Evolutionary conservation across 2,888 invertebrate genomes (phyloP), one percentile per base, ranked within the genome.

Genomic region (Helicoverpa assulta): DNA sequence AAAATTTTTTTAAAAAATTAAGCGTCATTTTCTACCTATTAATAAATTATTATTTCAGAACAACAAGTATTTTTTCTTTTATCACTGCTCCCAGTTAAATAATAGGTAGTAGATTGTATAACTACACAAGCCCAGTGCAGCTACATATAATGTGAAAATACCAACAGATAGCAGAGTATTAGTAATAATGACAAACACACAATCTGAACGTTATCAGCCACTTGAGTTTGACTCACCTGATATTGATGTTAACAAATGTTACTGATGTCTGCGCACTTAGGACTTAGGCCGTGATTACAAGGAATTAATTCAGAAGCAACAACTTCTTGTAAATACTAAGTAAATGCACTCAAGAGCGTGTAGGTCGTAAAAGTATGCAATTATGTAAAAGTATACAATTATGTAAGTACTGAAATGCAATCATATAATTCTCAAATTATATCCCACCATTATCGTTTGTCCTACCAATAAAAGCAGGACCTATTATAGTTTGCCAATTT

Each of bases 191-290:
- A 62, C 55, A 76, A 62, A 53, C 58, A 59, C 21, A 59, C 26
- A 62, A 59, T 59, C 61, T 54, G 61, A 19, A 37, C 21, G 59
- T 76, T 78, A 76, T 78, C 81, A 43, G 51, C 2, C 63, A 67
- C 60, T 78, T 14, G 57, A 63, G 68, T 77, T 76, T 77, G 78
- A 77, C 78, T 78, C 78, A 53, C n/a, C 76, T 78, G 81, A 29
- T 81, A 80, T 81, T 78, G 72, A 77, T 76, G 33, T 50, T 76
- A 50, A 76, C 63, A 61, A 77, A 80, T 78, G 65, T 59, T 59
- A 63, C 18, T 43, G 4, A 56, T 19, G 40, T 59, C 51, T 21
- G 10, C 16, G 58, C 10, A 60, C 59, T 78, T 47, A 40, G n/a
- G 52, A 47, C 60, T 65, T 61, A 54, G 8, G 33, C 16, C 16